Base-by-base conservation (phyloP, 2,888 invertebrate species). In the Agrotis ipsilon region DNA sequence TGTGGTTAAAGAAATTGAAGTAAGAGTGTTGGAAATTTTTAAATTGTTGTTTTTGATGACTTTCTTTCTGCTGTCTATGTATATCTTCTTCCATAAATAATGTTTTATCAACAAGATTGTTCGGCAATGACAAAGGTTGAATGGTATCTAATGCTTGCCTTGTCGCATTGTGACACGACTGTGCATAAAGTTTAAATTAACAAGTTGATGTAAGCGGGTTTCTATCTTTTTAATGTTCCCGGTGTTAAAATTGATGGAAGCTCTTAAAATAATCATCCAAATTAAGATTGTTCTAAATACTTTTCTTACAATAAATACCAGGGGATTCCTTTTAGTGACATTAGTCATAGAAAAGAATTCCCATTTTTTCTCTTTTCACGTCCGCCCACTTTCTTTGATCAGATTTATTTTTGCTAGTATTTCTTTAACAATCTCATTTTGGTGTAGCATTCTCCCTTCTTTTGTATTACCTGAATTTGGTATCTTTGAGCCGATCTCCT, bases 1-100 rank as follows among this genome's bases (percentile, higher is more conserved):
- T 3, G 1, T 19, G 16, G 16, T 32, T 6, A 1, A 18, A 46
- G 57, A 46, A 46, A 52, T 51, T 52, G 7, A 3, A 11, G 16
- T 68, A 68, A 68, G 27, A 54, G 60, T 49, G 24, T 43, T 19
- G 3, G 13, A 24, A 52, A 52, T 62, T 75, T 62, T 49, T 58
- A 18, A 57, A 24, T 39, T 43, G 6, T 45, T 27, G 16, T 0
- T 0, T 16, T 16, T 1, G 1, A 24, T 3, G 11, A 4, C 19
- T 45, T 18, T 6, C 19, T 0, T 14, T 1, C 52, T 54, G n/a
- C n/a, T n/a, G n/a, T 54, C 3, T 18, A 24, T 2, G 6, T 5
- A 13, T 39, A 39, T 39, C 39, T 39, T 39, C 11, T 39, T 39
- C 39, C 39, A 11, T 11, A 39, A 39, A 39, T 2, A 1, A 39